Evolutionary conservation across 2,888 invertebrate species (phyloP), one percentile per base, ranked within the genome.

Genomic region (Ametastegia equiseti): DNA sequence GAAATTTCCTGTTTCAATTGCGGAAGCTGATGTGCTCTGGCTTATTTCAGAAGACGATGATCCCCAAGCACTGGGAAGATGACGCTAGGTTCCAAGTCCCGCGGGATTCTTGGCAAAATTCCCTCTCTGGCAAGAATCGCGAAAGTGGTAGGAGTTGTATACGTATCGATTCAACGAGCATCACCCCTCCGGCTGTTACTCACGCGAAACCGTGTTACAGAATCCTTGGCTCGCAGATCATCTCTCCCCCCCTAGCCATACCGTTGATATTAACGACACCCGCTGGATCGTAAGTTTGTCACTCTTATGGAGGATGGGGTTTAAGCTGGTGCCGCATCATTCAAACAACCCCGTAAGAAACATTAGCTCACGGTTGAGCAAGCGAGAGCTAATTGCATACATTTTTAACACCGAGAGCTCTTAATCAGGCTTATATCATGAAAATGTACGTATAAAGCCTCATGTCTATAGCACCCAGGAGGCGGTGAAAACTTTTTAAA

Each of bases 241-340:
- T 88, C 50, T 50, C 19, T 30, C 79, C 81, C 67, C 79, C 79
- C 81, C 67, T 78, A 80, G 73, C 82, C 79, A 82, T 84, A 82
- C 85, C 84, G 84, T 79, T 82, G 88, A 88, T 91, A 90, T 91
- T 90, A 91, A 91, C 89, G 91, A 87, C 88, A 88, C 87, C 87
- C 87, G 86, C 87, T 87, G 84, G 88, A 87, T 90, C 91, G 88
- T 91, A 91, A 91, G 87, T 91, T 91, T 91, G 91, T 91, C 91
- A 91, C 89, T 78, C 88, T 47, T 84, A 65, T 63, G 67, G 50
- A 60, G 80, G 79, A 89, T 87, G 85, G 89, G 89, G 87, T 87
- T 83, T 83, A 65, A 71, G 80, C 63, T 60, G 36, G 50, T 73
- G 71, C 30, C 78, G 77, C 77, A 75, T 60, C 81, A 77, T 78